Conservation (phyloP, 2,797 vertebrate genomes). For the Takifugu rubripes region DNA sequence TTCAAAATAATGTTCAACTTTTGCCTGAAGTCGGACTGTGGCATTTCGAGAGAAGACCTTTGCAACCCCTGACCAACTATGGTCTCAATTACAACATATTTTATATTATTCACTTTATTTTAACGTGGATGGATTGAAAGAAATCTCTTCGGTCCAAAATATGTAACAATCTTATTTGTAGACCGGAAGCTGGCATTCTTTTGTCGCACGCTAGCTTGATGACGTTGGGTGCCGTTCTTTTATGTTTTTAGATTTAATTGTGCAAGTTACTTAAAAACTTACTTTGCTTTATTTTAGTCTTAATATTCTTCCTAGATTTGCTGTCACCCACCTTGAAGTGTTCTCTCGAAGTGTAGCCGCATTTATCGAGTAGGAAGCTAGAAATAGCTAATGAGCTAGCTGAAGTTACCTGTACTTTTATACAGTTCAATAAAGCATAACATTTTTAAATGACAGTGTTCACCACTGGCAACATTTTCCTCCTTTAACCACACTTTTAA, state of each 20-base stretch:
- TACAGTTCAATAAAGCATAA: not conserved
- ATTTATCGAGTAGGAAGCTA: conserved; percentile 1
- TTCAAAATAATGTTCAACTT: conserved; percentile 37
- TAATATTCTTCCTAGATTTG: not conserved
- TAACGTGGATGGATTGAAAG: too few relatives aligned
- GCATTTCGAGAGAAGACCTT: fast-evolving
- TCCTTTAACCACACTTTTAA: not conserved
- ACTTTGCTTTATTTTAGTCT: too few relatives aligned
- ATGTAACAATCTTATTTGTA: too few relatives aligned
- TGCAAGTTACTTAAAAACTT: not conserved
- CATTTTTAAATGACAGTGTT: not conserved
- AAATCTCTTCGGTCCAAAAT: too few relatives aligned
- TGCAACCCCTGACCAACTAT: not conserved
- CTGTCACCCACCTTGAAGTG: not conserved
- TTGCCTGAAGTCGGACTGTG: not conserved
- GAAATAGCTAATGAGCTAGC: conserved; percentile 12
- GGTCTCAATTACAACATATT: fast-evolving
- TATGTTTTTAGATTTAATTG: not conserved
- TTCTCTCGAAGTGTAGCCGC: not conserved
- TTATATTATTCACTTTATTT: fast-evolving
- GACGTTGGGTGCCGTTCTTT: not conserved
- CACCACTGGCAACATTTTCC: not conserved
- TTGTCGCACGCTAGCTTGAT: not conserved
- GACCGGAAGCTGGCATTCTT: too few relatives aligned
- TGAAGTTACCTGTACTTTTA: not conserved